These are phyloP conservation scores for Reticulitermes lucifugus DNA, from an alignment of 2,888 invertebrate genomes.

Conservation along the genomic window DNA sequence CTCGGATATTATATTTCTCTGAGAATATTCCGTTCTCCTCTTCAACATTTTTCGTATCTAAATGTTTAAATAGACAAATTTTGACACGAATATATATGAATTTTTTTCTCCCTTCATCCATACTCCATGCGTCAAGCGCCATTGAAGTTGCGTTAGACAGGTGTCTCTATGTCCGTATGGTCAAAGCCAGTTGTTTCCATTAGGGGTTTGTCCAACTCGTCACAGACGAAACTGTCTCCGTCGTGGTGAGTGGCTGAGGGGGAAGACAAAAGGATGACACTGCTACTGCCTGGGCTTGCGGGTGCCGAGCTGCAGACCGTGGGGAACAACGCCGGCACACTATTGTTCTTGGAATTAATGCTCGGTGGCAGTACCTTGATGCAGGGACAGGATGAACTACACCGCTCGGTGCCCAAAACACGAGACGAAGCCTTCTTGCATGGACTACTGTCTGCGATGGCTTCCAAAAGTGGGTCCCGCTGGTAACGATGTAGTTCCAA, in stretches of 20 bases:
- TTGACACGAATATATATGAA: too few species aligned
- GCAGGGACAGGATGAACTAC: conserved; percentile 74
- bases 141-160: neutral
- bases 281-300: conserved; percentile 32
- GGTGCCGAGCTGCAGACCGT: conserved; percentile 44
- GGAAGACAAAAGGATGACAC: neutral
- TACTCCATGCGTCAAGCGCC: too few species aligned
- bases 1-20: too few species aligned
- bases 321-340: conserved; percentile 47
- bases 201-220: conserved; percentile 22
- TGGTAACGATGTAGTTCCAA: conserved; percentile 58
- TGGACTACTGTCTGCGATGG: conserved; percentile 71
- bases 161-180: conserved; percentile 8
- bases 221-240: neutral
- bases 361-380: conserved; percentile 65
- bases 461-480: conserved; percentile 65
- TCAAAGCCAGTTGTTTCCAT: neutral
- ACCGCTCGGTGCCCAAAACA: conserved; percentile 51
- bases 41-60: too few species aligned
- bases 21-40: too few species aligned
- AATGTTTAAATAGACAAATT: too few species aligned
- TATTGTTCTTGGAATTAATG: conserved; percentile 43
- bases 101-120: too few species aligned
- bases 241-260: neutral
- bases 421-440: conserved; percentile 65